Base-by-base conservation (phyloP, 2,888 invertebrate genomes). In the Mythimna pallens region DNA sequence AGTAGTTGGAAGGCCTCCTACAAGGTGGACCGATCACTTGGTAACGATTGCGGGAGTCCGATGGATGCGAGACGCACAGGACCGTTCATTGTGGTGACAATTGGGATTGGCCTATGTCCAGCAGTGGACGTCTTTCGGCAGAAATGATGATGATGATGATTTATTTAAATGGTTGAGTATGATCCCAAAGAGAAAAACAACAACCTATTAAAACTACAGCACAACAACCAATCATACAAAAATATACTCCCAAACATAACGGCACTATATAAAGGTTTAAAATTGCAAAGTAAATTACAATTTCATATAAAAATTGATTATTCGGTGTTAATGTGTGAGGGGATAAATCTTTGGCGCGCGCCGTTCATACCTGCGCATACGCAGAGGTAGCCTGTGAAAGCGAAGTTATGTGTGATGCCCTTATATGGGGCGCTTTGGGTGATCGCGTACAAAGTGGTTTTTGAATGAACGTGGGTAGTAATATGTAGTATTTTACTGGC, bases 281-380 rank as follows among this genome's bases (percentile, higher is more conserved):
- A 76, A 75, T 68, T 68, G 43, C 65, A 75, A 70, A 75, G 57
- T 77, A 82, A 83, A 79, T 81, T 81, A 82, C 73, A 64, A 73
- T 75, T 79, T 75, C 71, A 62, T 77, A 81, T 76, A 81, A 87
- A 86, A 82, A 85, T 81, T 86, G 78, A 84, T 87, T 85, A 86
- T 86, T 81, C 86, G 66, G 87, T 73, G 88, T 83, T 84, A 87
- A 87, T 71, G 85, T 80, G 87, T 74, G 71, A 86, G 67, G 68
- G 57, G 59, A 76, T 87, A 84, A 86, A 84, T 87, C 80, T 70
- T 71, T 79, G 66, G 65, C 70, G 68, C 74, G 73, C 76, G 76
- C 65, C 78, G 68, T 73, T 75, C 70, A 67, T 81, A 72, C 64
- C 52, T 69, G 69, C 75, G 70, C 74, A 57, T 70, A 58, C 72